A percentile compares a stretch with the other conserved stretches of the same genome.
Conservation (phyloP, 2,113 vertebrate species). For the Arvicanthis niloticus region DNA sequence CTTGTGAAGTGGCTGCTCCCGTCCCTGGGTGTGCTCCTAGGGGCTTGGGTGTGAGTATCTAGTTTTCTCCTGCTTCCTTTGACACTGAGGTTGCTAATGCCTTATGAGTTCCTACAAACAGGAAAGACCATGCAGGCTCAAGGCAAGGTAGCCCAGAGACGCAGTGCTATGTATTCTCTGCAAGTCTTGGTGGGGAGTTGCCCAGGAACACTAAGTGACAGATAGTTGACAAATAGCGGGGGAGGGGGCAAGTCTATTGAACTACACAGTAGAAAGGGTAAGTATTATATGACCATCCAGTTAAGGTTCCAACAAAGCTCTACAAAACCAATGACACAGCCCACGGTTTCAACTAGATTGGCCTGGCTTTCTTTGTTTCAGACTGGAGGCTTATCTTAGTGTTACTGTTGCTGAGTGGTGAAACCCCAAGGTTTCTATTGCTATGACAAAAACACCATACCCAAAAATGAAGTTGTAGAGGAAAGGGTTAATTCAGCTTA, state of each 20-base stretch:
- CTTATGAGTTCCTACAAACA: background rate
- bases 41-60: background rate
- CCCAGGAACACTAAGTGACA: background rate
- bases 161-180: background rate
- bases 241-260: background rate
- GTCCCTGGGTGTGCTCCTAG: fast-evolving
- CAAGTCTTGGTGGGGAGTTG: background rate
- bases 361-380: background rate
- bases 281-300: too few species aligned
- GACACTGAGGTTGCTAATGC: background rate
- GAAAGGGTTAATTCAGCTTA: background rate
- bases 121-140: background rate
- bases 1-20: background rate
- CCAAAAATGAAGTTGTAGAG: background rate
- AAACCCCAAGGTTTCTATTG: too few species aligned
- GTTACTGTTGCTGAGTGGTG: background rate
- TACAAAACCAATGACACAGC: background rate
- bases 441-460: background rate
- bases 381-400: background rate
- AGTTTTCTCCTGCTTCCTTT: background rate
- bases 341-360: background rate
- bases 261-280: background rate
- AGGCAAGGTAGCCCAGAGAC: too few species aligned
- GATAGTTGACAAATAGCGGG: too few species aligned
- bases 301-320: background rate